phyloP scores from a whole-genome alignment of 2,113 vertebrate genomes.

The Rhinopomastus cyanomelas region DNA sequence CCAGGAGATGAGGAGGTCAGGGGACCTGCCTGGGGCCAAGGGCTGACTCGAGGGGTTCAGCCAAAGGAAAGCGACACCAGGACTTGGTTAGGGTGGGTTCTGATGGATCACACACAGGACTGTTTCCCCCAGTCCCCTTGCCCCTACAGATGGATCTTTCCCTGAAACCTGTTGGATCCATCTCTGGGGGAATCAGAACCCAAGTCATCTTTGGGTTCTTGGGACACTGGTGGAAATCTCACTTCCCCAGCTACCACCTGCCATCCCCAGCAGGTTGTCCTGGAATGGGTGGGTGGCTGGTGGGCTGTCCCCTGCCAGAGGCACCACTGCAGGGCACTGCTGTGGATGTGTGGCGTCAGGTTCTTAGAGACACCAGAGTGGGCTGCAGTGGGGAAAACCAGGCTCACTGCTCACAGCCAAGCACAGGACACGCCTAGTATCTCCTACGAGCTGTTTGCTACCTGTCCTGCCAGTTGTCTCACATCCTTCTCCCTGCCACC shows the following conservation, averaged over 20 bases:
- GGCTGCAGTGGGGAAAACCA: background rate
- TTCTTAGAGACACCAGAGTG: background rate
- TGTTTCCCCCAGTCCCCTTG: background rate
- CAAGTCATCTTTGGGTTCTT: fast-evolving
- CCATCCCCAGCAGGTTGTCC: background rate
- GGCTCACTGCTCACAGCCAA: background rate
- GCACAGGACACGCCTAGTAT: background rate
- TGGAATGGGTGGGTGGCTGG: background rate
- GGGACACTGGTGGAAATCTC: fast-evolving
- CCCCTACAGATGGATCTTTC: background rate
- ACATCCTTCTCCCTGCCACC: background rate
- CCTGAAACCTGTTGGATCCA: background rate
- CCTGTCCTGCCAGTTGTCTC: fast-evolving
- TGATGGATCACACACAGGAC: background rate
- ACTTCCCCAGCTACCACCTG: background rate
- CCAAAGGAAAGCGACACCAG: background rate
- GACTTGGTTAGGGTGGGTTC: background rate
- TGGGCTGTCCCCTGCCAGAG: background rate
- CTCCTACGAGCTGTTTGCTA: background rate
- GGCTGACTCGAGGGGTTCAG: background rate
- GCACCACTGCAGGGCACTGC: background rate
- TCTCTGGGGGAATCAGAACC: background rate
- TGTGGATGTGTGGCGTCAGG: fast-evolving
- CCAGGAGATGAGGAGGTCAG: background rate
- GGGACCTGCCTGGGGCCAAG: background rate